Evolutionary conservation across 2,888 invertebrate species (phyloP).

Genomic region (Chydorus sphaericus): DNA sequence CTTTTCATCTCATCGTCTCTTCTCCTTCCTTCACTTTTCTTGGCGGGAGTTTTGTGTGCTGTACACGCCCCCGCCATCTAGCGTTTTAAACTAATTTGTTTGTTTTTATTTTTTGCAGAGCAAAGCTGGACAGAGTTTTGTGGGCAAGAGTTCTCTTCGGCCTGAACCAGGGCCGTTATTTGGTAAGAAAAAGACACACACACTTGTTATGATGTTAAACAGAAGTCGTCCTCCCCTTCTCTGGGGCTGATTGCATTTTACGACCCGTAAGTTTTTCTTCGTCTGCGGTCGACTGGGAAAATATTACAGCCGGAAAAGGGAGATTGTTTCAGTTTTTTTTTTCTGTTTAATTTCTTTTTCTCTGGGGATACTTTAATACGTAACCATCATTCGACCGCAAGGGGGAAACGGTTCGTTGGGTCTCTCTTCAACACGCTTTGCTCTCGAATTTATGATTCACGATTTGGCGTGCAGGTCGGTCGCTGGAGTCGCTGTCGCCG

Average conservation of each 20-base stretch:
- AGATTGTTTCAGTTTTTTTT: not conserved
- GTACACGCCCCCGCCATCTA: no score
- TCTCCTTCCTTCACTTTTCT: no score
- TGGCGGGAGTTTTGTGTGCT: no score
- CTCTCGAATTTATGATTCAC: slow-evolving; percentile 8
- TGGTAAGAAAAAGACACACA: slow-evolving; percentile 44
- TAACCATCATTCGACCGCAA: slow-evolving; percentile 3
- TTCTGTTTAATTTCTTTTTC: not conserved
- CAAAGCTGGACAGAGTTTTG: slow-evolving; percentile 19
- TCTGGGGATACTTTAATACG: not conserved
- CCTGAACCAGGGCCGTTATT: slow-evolving; percentile 78
- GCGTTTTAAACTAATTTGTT: no score
- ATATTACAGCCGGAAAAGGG: not conserved
- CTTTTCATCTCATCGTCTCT: no score
- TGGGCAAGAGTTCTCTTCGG: slow-evolving; percentile 55
- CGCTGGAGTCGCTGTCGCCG: slow-evolving; percentile 51
- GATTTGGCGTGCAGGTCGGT: slow-evolving; percentile 19
- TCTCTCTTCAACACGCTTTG: not conserved
- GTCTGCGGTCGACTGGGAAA: not conserved
- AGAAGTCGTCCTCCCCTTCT: not conserved
- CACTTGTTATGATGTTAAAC: not conserved
- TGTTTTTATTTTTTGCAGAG: slow-evolving; percentile 10
- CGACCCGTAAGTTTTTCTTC: not conserved
- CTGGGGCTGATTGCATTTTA: slow-evolving; percentile 2
- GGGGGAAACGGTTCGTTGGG: not conserved